Percentiles rank a stretch among this genome's conserved stretches.
Evolutionary conservation across 2,113 vertebrate species (phyloP).

Genomic region (Balaenoptera acutorostrata): DNA sequence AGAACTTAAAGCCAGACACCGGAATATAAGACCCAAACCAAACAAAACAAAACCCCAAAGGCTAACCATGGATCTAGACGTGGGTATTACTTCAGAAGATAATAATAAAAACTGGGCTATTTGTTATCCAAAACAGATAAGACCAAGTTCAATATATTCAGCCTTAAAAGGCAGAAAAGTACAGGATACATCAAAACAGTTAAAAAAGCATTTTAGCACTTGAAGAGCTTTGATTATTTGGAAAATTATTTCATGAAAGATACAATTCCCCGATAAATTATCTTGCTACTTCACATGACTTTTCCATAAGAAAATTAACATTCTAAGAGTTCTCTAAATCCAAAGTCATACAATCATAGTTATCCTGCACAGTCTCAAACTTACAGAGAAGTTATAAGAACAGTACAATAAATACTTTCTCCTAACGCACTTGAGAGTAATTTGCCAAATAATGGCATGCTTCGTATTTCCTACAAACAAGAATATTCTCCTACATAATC

Average conservation of each 20-base stretch:
- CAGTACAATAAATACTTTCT: not conserved
- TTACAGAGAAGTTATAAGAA: not conserved
- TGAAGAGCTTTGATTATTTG: not conserved
- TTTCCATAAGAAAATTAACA: not conserved
- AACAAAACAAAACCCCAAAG: not conserved
- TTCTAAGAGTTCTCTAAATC: not conserved
- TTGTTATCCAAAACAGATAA: not conserved
- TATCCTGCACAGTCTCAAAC: not conserved
- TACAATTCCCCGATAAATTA: not conserved
- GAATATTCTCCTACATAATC: not conserved
- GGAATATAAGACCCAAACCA: not conserved
- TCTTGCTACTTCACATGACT: not conserved
- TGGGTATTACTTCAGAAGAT: not conserved
- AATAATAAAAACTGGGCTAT: not conserved
- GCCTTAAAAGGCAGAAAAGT: not conserved
- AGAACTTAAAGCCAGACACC: conserved; percentile 23
- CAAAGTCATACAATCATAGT: not conserved
- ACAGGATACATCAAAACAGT: not conserved
- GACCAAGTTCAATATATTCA: not conserved
- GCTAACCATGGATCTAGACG: not conserved
- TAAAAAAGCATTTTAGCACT: not conserved
- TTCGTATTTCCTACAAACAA: not conserved
- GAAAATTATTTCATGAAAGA: conserved; percentile 23
- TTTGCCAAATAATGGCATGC: not conserved
- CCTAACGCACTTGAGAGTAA: not conserved